phyloP scores from a whole-genome alignment of 2,888 invertebrate genomes.

The Crocallis elinguaria region DNA sequence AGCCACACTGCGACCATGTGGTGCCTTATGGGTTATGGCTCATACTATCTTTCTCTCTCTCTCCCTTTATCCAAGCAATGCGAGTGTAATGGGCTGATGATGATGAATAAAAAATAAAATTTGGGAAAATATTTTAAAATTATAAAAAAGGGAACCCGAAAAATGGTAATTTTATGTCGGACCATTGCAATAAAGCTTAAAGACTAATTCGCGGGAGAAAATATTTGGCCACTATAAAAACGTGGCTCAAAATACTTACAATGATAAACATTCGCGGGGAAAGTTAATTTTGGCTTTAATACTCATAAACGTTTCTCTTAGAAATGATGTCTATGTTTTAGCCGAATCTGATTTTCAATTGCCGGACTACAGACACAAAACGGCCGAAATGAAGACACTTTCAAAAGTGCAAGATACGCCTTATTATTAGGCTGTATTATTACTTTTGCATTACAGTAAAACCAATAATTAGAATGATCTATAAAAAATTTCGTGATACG shows the following conservation, averaged over 20 bases:
- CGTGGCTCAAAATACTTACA: constrained; percentile 47
- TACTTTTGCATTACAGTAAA: no score
- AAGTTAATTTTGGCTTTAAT: constrained; percentile 38
- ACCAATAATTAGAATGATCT: no score
- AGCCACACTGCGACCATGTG: no score
- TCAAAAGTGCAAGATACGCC: no score
- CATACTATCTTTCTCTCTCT: no score
- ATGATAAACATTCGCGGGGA: constrained; percentile 37
- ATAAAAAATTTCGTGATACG: no score
- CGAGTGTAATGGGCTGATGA: neutral
- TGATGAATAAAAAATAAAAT: neutral
- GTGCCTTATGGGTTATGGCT: no score
- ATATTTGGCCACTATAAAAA: constrained; percentile 54
- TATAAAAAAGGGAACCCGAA: constrained; percentile 34
- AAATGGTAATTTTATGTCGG: constrained; percentile 59
- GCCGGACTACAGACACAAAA: no score
- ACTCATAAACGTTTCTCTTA: constrained; percentile 17
- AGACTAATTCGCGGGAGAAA: constrained; percentile 51
- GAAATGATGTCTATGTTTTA: neutral
- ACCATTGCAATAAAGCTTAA: constrained; percentile 53
- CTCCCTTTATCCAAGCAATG: no score
- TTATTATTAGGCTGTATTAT: no score
- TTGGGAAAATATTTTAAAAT: neutral
- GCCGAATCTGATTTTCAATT: neutral
- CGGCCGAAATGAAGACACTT: no score